phyloP scores from a whole-genome alignment of 2,113 vertebrate genomes.

The Xenopus laevis region DNA sequence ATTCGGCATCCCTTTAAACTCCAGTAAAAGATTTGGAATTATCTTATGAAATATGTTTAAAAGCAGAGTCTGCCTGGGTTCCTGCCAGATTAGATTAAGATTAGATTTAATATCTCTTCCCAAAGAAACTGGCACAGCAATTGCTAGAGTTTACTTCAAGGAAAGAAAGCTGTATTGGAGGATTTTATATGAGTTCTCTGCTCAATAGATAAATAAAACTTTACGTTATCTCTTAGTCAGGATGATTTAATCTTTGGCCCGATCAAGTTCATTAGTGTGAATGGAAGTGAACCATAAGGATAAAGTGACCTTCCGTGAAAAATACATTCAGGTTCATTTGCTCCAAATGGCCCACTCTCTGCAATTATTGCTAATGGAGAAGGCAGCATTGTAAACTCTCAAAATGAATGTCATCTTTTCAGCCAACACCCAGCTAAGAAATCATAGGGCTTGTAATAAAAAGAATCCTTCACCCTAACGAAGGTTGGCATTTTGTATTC shows the following conservation, averaged over 20 bases:
- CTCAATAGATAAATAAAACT: constrained; percentile 40
- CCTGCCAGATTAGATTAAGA: constrained; percentile 41
- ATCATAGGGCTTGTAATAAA: constrained; percentile 29
- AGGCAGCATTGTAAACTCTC: constrained; percentile 12
- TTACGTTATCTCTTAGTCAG: constrained; percentile 34
- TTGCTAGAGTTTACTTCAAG: constrained; percentile 39
- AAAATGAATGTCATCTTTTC: constrained; percentile 37
- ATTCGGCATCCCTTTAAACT: too few species aligned
- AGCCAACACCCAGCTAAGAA: constrained; percentile 32
- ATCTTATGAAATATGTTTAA: constrained; percentile 25
- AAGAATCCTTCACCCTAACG: constrained; percentile 47
- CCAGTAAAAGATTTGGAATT: too few species aligned
- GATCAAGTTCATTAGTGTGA: constrained; percentile 22
- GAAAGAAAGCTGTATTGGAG: constrained; percentile 28
- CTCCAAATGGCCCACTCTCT: not conserved
- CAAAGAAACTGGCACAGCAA: constrained; percentile 33
- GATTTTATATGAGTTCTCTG: constrained; percentile 29
- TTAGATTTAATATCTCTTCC: constrained; percentile 40
- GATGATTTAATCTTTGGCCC: constrained; percentile 37
- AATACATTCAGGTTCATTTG: not conserved
- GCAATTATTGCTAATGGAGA: constrained; percentile 17
- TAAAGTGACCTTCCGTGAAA: constrained; percentile 16
- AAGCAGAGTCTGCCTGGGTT: constrained; percentile 26
- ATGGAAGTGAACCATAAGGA: constrained; percentile 25
- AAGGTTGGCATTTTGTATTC: constrained; percentile 50